phyloP scores from a whole-genome alignment of 2,888 invertebrate genomes.

The Alloplasta piceator region DNA sequence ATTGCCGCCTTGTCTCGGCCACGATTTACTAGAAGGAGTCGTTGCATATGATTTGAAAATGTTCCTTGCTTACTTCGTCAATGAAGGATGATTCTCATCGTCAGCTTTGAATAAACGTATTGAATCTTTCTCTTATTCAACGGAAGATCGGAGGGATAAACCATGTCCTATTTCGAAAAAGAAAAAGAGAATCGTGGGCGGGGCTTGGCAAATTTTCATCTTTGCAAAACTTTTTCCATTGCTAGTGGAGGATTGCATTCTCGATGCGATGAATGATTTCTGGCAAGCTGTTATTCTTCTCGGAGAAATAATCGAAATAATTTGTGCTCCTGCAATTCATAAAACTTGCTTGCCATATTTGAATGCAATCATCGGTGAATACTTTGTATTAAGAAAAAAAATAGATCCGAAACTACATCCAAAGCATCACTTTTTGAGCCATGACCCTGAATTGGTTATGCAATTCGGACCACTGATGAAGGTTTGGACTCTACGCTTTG shows the following conservation, averaged over 20 bases:
- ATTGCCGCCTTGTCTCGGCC: slow-evolving; percentile 72
- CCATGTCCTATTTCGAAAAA: slow-evolving; percentile 24
- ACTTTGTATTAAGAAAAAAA: slow-evolving; percentile 44
- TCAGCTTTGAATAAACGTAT: slow-evolving; percentile 33
- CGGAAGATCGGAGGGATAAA: slow-evolving; percentile 41
- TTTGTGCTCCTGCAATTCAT: slow-evolving; percentile 53
- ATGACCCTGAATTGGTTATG: slow-evolving; percentile 54
- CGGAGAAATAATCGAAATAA: slow-evolving; percentile 56
- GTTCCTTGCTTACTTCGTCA: slow-evolving; percentile 60
- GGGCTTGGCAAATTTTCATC: slow-evolving; percentile 47
- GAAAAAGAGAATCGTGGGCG: slow-evolving; percentile 17
- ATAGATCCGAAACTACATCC: slow-evolving; percentile 53
- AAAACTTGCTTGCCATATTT: slow-evolving; percentile 43
- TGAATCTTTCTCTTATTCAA: slow-evolving; percentile 45
- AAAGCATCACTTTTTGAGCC: slow-evolving; percentile 62
- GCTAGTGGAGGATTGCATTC: slow-evolving; percentile 46
- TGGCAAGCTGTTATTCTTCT: slow-evolving; percentile 53
- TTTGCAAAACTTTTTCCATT: slow-evolving; percentile 49
- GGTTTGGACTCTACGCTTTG: slow-evolving; percentile 63
- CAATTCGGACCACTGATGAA: slow-evolving; percentile 61
- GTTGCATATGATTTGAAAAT: slow-evolving; percentile 66
- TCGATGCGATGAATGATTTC: slow-evolving; percentile 22
- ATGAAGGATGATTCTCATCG: slow-evolving; percentile 40
- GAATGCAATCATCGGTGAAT: slow-evolving; percentile 44
- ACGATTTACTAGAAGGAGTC: slow-evolving; percentile 72